A percentile compares a stretch with the other conserved stretches of the same genome.
Evolutionary conservation across 2,113 vertebrate genomes (phyloP).

Genomic region (Oncorhynchus nerka): DNA sequence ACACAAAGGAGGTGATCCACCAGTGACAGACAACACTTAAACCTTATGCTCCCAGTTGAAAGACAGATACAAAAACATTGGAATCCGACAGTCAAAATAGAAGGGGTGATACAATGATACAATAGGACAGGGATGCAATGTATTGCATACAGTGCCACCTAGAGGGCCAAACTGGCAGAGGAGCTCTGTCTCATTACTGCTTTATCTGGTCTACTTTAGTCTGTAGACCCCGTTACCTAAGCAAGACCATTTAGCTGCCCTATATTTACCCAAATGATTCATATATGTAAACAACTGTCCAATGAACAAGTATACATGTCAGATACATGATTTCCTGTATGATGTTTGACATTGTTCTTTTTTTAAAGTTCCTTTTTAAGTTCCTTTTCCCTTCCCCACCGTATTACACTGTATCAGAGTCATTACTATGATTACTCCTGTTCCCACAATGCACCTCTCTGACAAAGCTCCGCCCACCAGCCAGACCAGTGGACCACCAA

Average conservation of each 20-base stretch:
- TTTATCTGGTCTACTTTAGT: not conserved
- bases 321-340: too few relatives aligned
- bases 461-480: conserved; percentile 60
- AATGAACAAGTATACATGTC: too few relatives aligned
- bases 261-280: too few relatives aligned
- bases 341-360: too few relatives aligned
- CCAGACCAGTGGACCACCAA: conserved; percentile 53
- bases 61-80: too few relatives aligned
- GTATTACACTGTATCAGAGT: not conserved
- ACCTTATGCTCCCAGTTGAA: conserved; percentile 22
- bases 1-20: conserved; percentile 48
- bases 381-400: too few relatives aligned
- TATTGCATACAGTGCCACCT: conserved; percentile 56
- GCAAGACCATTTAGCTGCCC: not conserved
- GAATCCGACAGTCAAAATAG: conserved; percentile 8
- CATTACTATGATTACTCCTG: not conserved
- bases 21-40: conserved; percentile 50
- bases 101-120: not conserved
- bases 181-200: conserved; percentile 36
- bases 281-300: too few relatives aligned
- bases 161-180: conserved; percentile 50
- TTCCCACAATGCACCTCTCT: conserved; percentile 48
- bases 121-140: conserved; percentile 1
- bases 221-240: not conserved
- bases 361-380: too few relatives aligned